These are phyloP conservation scores for Umimayanthus kanabou DNA, from an alignment of 92 coral and sea anemone species.

Conservation along the genomic window DNA sequence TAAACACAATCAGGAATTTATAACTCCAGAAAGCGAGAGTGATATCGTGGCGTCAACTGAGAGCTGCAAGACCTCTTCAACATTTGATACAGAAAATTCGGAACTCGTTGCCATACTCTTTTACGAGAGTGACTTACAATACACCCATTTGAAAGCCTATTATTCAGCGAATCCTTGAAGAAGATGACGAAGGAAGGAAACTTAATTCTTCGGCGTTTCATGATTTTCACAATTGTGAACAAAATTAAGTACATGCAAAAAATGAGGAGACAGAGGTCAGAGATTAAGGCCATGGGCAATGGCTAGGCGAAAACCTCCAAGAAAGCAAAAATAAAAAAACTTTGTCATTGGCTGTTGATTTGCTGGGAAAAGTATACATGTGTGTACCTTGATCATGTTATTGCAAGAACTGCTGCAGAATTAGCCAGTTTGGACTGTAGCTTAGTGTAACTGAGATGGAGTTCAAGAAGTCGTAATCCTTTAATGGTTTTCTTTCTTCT, in stretches of 20 bases:
- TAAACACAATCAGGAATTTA: background rate
- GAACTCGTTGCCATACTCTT: constrained; percentile 9
- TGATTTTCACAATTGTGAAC: constrained; percentile 23
- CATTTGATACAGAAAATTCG: constrained; percentile 19
- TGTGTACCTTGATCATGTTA: constrained; percentile 4
- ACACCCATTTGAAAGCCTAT: constrained; percentile 4
- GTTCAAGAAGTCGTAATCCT: background rate
- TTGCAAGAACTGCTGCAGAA: constrained; percentile 21
- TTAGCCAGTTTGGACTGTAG: constrained; percentile 19
- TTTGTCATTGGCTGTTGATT: background rate
- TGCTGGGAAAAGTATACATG: background rate
- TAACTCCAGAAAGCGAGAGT: background rate
- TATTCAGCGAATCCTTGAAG: background rate
- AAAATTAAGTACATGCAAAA: constrained; percentile 19
- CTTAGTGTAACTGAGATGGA: constrained; percentile 14
- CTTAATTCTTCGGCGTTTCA: constrained; percentile 13
- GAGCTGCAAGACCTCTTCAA: constrained; percentile 14
- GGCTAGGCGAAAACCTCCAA: constrained; percentile 5
- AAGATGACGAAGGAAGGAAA: background rate
- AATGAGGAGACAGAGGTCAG: constrained; percentile 22
- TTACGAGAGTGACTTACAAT: constrained; percentile 8
- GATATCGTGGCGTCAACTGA: constrained; percentile 18
- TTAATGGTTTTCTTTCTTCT: background rate
- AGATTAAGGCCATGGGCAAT: background rate
- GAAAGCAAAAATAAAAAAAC: constrained; percentile 21